Evolutionary conservation across 2,797 vertebrate species (phyloP).

Genomic region (Diplodus sargus): DNA sequence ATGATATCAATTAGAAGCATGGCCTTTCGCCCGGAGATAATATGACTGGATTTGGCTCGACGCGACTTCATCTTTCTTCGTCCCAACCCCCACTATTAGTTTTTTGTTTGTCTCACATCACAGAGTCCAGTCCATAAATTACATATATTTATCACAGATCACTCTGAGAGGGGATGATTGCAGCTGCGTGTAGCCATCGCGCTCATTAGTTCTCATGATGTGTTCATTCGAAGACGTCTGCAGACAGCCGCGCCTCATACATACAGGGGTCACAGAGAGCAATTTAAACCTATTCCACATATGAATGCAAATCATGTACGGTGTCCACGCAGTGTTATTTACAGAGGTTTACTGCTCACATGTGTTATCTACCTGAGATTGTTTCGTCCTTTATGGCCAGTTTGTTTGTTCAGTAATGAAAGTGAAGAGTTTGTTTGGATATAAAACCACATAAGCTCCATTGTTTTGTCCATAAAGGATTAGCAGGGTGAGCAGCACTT

Average conservation of each 20-base stretch:
- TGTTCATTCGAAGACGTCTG: constrained; percentile 14
- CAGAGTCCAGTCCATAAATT: not conserved
- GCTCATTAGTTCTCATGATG: not conserved
- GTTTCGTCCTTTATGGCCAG: too few species aligned
- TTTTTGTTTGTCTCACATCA: not conserved
- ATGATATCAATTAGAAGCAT: not conserved
- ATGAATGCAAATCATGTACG: too few species aligned
- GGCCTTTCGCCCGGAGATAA: not conserved
- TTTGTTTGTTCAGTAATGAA: too few species aligned
- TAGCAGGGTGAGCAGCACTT: not conserved
- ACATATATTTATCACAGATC: not conserved
- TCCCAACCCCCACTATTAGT: not conserved
- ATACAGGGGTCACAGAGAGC: not conserved
- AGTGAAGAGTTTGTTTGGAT: too few species aligned
- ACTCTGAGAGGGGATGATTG: not conserved
- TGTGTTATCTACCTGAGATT: not conserved
- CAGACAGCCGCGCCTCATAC: not conserved
- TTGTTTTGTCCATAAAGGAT: constrained; percentile 3
- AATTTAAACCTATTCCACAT: not conserved
- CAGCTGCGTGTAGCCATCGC: not conserved
- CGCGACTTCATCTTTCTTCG: not conserved
- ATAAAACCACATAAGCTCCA: too few species aligned
- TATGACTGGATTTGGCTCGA: not conserved
- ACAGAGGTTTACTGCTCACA: not conserved
- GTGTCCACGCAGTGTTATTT: not conserved